Evolutionary conservation across 1,140 invertebrate genomes (phyloP), one percentile per base, ranked within the genome.

Genomic region (Piezodorus guildinii): DNA sequence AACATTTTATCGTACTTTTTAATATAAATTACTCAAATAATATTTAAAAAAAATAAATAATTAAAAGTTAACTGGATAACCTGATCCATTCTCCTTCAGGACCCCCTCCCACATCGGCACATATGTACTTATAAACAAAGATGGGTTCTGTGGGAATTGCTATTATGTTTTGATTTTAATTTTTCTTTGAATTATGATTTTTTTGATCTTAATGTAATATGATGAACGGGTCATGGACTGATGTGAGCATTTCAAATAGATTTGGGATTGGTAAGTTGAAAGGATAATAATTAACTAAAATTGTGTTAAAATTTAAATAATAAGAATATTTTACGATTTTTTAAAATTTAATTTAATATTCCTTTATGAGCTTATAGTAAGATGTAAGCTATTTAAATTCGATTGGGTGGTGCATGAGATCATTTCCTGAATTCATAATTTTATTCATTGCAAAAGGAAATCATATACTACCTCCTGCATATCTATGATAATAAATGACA

Each of bases 261-360:
- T 67, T 62, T 65, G 66, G 45, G 56, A 67, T 67, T 27, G 66
- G 66, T 67, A 54, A 65, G 63, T 62, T 4, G n/a, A 10, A 39
- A 39, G 12, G 6, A 10, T 16, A 52, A 60, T 45, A 62, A 56
- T 44, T 30, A n/a, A 61, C 30, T 62, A 21, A 58, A 17, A 46
- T 16, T 34, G 8, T 56, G 25, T 25, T 56, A 4, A 5, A 23
- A 23, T 23, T 56, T 21, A 1, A 16, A 17, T 56, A 23, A 16
- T 9, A 6, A 23, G 2, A 14, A 56, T 56, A 23, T 25, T 56
- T 56, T 10, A 23, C 3, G 27, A 25, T 56, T 56, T 19, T 1
- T n/a, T n/a, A n/a, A n/a, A n/a, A n/a, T 19, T 19, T 49, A 1
- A 10, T 19, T 21, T 6, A 49, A 21, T n/a, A 19, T 6, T 19